Evolutionary conservation across 2,888 invertebrate genomes (phyloP).

Genomic region (Apodemia mormo): DNA sequence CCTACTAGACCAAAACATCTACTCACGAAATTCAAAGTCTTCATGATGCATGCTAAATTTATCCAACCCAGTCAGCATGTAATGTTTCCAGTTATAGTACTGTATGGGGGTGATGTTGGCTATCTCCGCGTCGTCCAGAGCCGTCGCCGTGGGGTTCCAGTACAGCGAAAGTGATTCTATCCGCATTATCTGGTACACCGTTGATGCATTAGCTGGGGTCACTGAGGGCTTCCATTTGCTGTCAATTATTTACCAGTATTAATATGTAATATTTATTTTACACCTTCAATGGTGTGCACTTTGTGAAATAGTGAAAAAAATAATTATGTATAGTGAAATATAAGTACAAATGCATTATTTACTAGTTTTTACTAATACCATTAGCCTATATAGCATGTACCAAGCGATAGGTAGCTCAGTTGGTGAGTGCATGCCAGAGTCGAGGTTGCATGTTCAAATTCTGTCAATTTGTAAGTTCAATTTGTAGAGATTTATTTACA

Average conservation of each 20-base stretch:
- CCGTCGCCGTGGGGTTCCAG: conserved; percentile 85
- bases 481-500: too few species aligned
- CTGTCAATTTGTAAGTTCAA: too few species aligned
- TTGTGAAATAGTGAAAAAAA: too few species aligned
- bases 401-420: too few species aligned
- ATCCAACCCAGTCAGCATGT: conserved; percentile 87
- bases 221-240: conserved; percentile 90
- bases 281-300: too few species aligned
- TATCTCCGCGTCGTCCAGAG: conserved; percentile 77
- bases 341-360: too few species aligned
- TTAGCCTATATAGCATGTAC: too few species aligned
- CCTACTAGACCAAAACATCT: not conserved
- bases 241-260: conserved; percentile 30
- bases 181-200: conserved; percentile 88
- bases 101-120: conserved; percentile 78
- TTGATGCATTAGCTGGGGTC: conserved; percentile 79
- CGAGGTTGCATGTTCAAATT: too few species aligned
- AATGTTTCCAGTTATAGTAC: conserved; percentile 88
- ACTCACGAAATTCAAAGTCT: conserved; percentile 90
- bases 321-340: too few species aligned
- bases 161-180: conserved; percentile 89
- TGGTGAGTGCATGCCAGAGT: too few species aligned
- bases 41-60: conserved; percentile 89
- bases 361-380: too few species aligned
- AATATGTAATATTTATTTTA: too few species aligned